These are phyloP conservation scores for Dysmachus trigonus DNA, from an alignment of 2,888 invertebrate genomes.

Conservation along the genomic window DNA sequence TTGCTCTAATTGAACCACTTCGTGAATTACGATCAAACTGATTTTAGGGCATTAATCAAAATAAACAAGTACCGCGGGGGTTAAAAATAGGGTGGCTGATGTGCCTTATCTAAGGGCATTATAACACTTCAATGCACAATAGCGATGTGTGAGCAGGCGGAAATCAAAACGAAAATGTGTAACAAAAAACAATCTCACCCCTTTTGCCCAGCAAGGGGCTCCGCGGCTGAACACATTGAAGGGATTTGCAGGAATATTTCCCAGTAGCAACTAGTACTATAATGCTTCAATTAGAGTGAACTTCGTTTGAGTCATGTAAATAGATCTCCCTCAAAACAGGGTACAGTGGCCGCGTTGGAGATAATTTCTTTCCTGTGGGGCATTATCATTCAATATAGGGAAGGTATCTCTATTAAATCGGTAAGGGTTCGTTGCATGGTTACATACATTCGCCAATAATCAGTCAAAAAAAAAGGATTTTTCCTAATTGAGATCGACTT, in stretches of 20 bases:
- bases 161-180: neutral
- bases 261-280: neutral
- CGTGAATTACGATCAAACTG: neutral
- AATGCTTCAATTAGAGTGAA: constrained; percentile 21
- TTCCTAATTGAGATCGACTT: constrained; percentile 16
- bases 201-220: neutral
- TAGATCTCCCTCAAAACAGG: neutral
- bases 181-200: constrained; percentile 3
- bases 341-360: neutral
- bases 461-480: neutral
- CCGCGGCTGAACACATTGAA: neutral
- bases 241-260: neutral
- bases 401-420: neutral
- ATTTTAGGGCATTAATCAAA: neutral
- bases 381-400: neutral
- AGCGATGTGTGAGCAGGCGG: neutral
- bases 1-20: neutral
- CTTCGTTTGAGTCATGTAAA: neutral
- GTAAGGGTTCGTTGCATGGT: constrained; percentile 4
- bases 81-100: neutral
- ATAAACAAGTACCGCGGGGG: neutral
- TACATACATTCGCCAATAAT: neutral
- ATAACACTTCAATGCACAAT: constrained; percentile 12
- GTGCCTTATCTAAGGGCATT: neutral
- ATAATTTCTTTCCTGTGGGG: neutral